A percentile compares a stretch with the other conserved stretches of the same genome.
Evolutionary conservation across 2,888 invertebrate genomes (phyloP).

Genomic region (Lochmaea capreae): DNA sequence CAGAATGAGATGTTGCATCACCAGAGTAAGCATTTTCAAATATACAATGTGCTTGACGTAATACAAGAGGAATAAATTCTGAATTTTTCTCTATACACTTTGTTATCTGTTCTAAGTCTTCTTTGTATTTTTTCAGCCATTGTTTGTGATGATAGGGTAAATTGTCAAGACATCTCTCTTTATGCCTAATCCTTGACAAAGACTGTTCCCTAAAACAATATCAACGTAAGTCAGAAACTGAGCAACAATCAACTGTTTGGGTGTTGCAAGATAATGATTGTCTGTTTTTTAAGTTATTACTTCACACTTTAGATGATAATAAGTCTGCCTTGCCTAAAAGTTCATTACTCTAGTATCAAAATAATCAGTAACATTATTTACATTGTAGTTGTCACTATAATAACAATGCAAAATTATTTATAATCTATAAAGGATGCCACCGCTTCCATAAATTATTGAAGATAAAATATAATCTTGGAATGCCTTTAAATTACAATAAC

Average conservation of each 20-base stretch:
- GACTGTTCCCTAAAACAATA: constrained; percentile 76
- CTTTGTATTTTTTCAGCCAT: constrained; percentile 79
- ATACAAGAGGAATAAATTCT: constrained; percentile 75
- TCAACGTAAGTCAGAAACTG: not conserved
- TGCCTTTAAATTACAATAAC: not conserved
- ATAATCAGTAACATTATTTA: too few species aligned
- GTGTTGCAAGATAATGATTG: too few species aligned
- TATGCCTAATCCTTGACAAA: constrained; percentile 78
- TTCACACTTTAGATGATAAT: too few species aligned
- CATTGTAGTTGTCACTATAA: too few species aligned
- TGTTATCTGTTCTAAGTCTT: constrained; percentile 80
- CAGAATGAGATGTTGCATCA: constrained; percentile 56
- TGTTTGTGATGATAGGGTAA: constrained; percentile 82
- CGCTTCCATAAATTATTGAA: not conserved
- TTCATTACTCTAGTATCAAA: too few species aligned
- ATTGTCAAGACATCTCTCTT: constrained; percentile 79
- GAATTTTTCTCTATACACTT: constrained; percentile 83
- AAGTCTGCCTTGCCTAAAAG: too few species aligned
- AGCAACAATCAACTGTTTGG: not conserved
- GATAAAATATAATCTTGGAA: not conserved
- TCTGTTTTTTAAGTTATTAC: too few species aligned
- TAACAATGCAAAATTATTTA: not conserved
- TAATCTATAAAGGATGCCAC: not conserved
- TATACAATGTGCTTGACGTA: constrained; percentile 83
- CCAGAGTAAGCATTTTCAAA: constrained; percentile 78